Conservation (phyloP, 2,113 vertebrate species). For the Cavia aperea region DNA sequence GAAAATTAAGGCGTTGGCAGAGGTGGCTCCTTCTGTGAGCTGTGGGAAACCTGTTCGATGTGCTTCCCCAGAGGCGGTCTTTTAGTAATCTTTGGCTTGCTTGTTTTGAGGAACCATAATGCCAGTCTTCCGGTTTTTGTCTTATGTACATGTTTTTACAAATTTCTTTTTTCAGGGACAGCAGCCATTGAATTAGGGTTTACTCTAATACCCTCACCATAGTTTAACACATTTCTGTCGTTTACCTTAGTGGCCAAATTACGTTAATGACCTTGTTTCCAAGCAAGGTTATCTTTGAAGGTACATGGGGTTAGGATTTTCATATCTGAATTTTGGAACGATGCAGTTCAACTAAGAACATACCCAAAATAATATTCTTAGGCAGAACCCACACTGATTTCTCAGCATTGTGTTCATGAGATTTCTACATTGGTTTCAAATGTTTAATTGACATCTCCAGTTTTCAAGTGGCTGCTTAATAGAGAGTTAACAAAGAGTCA, state of each 20-base stretch:
- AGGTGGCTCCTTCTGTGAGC: neutral
- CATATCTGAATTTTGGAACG: neutral
- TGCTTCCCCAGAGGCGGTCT: neutral
- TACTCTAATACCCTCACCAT: neutral
- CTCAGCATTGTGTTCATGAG: neutral
- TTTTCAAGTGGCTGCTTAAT: neutral
- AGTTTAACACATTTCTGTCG: neutral
- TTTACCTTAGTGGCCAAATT: neutral
- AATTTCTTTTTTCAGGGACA: neutral
- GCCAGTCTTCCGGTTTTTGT: neutral
- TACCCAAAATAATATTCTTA: neutral
- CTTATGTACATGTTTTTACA: neutral
- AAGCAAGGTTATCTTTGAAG: neutral
- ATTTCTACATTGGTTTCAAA: constrained; percentile 14
- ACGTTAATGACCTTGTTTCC: neutral
- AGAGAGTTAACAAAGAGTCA: neutral
- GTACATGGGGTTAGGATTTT: neutral
- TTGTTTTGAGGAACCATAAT: neutral
- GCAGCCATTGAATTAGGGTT: neutral
- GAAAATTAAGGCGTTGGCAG: neutral
- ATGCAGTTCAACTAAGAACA: neutral
- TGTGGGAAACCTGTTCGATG: neutral
- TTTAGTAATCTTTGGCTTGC: neutral
- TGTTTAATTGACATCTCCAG: neutral
- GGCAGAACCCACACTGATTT: neutral